A percentile compares a stretch with the other conserved stretches of the same genome.
These are phyloP conservation scores for Percina caprodes DNA, from an alignment of 2,113 vertebrate genomes.

Conservation along the genomic window DNA sequence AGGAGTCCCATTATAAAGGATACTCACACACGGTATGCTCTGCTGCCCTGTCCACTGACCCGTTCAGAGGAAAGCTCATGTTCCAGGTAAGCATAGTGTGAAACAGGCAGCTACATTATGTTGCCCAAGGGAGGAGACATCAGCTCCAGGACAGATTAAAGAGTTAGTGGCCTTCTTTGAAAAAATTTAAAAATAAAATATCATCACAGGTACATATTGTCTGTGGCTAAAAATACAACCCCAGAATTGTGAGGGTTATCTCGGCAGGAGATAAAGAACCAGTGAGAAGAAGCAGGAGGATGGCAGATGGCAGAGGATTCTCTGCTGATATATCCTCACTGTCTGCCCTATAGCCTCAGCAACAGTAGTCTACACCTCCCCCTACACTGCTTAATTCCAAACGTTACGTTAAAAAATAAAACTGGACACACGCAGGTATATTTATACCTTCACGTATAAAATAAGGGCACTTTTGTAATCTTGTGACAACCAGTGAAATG, in stretches of 20 bases:
- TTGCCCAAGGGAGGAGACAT: slow-evolving; percentile 5
- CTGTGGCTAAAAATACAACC: slow-evolving; percentile 15
- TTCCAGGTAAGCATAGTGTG: not conserved
- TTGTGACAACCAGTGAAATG: not conserved
- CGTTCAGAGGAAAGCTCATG: slow-evolving; percentile 15
- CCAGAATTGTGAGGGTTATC: not conserved
- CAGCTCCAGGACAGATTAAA: slow-evolving; percentile 2
- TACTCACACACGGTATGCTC: slow-evolving; percentile 5
- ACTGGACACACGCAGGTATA: not conserved
- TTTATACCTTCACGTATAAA: not conserved
- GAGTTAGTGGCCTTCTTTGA: not conserved
- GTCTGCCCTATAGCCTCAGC: not conserved
- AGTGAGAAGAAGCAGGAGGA: not conserved
- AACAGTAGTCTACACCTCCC: not conserved
- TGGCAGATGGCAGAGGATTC: slow-evolving; percentile 5
- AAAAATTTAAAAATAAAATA: not conserved
- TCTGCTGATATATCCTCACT: not conserved
- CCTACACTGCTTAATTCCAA: not conserved
- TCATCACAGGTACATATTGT: slow-evolving; percentile 1
- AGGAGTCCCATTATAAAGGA: not conserved
- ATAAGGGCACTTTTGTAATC: not conserved
- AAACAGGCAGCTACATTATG: slow-evolving; percentile 1
- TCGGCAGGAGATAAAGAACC: not conserved
- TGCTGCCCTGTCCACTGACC: slow-evolving; percentile 22
- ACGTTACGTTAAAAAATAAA: not conserved